A percentile compares a stretch with the other conserved stretches of the same genome.
Conservation (phyloP, 2,797 vertebrate genomes). For the Cyprinella venusta region DNA sequence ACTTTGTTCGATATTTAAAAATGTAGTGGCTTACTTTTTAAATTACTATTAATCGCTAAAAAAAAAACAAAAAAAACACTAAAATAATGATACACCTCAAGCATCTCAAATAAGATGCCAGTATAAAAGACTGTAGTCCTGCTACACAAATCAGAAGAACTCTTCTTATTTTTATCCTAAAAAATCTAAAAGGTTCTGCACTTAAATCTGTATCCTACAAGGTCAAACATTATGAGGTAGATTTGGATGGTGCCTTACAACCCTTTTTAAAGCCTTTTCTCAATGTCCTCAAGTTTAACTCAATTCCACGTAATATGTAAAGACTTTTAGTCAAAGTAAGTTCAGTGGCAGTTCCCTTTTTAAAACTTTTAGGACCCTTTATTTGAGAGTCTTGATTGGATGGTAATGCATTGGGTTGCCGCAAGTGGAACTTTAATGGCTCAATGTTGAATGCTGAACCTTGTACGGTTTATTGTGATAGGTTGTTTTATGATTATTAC, state of each 20-base stretch:
- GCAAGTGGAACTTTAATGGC: slow-evolving; percentile 32
- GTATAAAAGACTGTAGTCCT: background rate
- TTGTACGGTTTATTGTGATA: slow-evolving; percentile 26
- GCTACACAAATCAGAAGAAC: background rate
- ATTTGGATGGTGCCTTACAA: background rate
- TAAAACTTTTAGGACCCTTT: background rate
- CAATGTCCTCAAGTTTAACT: background rate
- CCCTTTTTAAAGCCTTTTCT: background rate
- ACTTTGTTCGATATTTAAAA: background rate
- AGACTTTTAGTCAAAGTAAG: background rate
- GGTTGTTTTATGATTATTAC: slow-evolving; percentile 41
- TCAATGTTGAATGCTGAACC: slow-evolving; percentile 13
- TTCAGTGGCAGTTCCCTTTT: background rate
- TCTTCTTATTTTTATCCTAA: background rate
- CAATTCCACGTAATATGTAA: background rate
- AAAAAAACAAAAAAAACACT: background rate
- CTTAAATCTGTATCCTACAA: slow-evolving; percentile 16
- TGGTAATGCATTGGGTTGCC: background rate
- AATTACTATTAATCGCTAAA: background rate
- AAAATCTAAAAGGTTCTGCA: slow-evolving; percentile 13
- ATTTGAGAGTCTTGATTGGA: background rate
- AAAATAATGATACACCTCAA: background rate
- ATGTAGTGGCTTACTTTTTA: no score
- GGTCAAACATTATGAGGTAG: slow-evolving; percentile 15
- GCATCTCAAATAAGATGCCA: background rate